Conservation (phyloP, 2,797 vertebrate species). For the Echiichthys vipera region DNA sequence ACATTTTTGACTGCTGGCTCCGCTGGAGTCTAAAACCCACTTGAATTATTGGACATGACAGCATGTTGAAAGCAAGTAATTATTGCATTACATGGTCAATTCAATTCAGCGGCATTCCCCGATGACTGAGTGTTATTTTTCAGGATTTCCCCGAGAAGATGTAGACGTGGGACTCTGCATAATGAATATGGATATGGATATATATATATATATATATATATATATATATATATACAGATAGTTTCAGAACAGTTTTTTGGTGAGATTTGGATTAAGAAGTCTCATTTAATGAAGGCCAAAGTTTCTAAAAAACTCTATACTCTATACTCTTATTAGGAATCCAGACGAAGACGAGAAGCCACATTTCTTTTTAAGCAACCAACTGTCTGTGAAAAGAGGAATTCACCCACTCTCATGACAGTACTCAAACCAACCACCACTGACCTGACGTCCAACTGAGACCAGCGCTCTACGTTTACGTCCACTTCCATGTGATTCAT, state of each 20-base stretch:
- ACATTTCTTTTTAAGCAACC: no score
- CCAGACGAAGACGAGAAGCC: no score
- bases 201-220: neutral
- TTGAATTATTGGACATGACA: constrained; percentile 81
- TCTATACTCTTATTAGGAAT: neutral
- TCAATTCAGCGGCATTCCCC: constrained; percentile 51
- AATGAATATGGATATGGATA: neutral
- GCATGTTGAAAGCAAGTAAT: constrained; percentile 70
- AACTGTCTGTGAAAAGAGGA: no score
- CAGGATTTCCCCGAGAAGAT: constrained; percentile 35
- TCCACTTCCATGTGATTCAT: constrained; percentile 11
- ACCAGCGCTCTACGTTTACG: neutral
- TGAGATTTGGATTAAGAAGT: neutral
- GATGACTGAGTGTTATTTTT: constrained; percentile 31
- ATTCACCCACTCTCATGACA: no score
- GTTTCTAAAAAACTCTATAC: no score
- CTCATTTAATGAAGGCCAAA: no score
- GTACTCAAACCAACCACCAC: neutral
- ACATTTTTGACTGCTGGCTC: constrained; percentile 24
- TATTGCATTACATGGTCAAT: constrained; percentile 72
- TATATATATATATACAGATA: no score
- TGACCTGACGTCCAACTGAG: constrained; percentile 3
- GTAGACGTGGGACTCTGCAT: constrained; percentile 42
- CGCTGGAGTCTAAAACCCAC: constrained; percentile 14
- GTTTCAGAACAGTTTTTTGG: no score